Conservation (phyloP, 2,113 vertebrate genomes). For the Delphinapterus leucas region DNA sequence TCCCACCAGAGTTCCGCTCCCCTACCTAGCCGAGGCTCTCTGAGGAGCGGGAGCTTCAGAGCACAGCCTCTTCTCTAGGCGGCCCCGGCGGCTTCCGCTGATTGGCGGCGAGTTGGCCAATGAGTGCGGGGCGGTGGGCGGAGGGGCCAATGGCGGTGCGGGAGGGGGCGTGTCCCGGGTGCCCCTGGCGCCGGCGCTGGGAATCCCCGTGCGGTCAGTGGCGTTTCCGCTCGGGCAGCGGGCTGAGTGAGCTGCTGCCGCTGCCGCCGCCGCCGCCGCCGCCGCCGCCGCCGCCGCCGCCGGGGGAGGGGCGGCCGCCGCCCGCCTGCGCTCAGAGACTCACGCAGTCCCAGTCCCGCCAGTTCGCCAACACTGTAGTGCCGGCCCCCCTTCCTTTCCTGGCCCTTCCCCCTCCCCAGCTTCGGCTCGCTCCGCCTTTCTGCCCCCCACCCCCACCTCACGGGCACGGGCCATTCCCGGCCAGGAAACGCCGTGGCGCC, state of each 20-base stretch:
- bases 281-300: constrained; percentile 70
- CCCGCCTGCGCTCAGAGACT: constrained; percentile 73
- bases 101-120: constrained; percentile 69
- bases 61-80: constrained; percentile 71
- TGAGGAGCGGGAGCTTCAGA: constrained; percentile 66
- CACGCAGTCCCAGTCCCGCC: constrained; percentile 75
- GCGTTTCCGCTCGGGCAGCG: constrained; percentile 95
- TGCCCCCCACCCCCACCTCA: constrained; percentile 81
- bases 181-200: constrained; percentile 90
- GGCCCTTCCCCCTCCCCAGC: constrained; percentile 70
- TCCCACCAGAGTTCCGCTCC: constrained; percentile 57
- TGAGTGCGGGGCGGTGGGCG: constrained; percentile 46
- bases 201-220: constrained; percentile 94
- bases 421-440: constrained; percentile 78
- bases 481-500: constrained; percentile 93
- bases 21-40: constrained; percentile 78
- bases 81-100: constrained; percentile 57
- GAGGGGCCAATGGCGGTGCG: constrained; percentile 79
- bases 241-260: constrained; percentile 88
- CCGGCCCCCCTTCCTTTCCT: constrained; percentile 55
- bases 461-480: constrained; percentile 75
- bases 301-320: constrained; percentile 77
- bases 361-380: constrained; percentile 72
- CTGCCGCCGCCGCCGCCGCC: constrained; percentile 78
- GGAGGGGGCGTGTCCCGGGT: constrained; percentile 76